Percentiles rank a stretch among this genome's conserved stretches.
phyloP scores from a whole-genome alignment of 2,113 vertebrate genomes.

The Oryzias melastigma region DNA sequence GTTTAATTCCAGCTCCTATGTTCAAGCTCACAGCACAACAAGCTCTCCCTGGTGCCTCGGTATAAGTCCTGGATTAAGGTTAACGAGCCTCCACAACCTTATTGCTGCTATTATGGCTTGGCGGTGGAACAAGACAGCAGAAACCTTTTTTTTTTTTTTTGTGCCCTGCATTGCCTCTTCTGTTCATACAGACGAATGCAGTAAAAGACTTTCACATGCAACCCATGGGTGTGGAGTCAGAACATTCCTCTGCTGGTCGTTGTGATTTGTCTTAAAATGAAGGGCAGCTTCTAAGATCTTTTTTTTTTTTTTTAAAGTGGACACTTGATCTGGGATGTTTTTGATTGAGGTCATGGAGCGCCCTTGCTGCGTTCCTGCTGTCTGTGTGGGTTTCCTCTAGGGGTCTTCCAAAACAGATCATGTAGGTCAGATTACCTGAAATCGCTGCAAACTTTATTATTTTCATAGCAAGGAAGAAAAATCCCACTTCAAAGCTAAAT shows the following conservation, averaged over 20 bases:
- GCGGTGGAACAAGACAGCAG: constrained; percentile 58
- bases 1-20: constrained; percentile 33
- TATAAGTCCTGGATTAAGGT: constrained; percentile 71
- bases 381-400: constrained; percentile 1
- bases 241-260: constrained; percentile 51
- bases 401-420: constrained; percentile 1
- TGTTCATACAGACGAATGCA: constrained; percentile 21
- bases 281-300: constrained; percentile 39
- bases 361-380: constrained; percentile 4
- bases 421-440: neutral
- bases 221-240: constrained; percentile 55
- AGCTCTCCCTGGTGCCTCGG: constrained; percentile 56
- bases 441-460: neutral
- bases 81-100: constrained; percentile 64
- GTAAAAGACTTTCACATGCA: constrained; percentile 39
- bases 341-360: constrained; percentile 1
- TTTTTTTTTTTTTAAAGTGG: constrained; percentile 35
- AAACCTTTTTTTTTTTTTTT: constrained; percentile 48
- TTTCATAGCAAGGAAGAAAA: neutral
- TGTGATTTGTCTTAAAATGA: constrained; percentile 50
- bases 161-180: constrained; percentile 43
- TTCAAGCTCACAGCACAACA: constrained; percentile 50
- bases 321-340: constrained; percentile 2
- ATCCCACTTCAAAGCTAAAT: neutral
- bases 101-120: constrained; percentile 70